Conservation (phyloP, 2,113 vertebrate species). For the Paradoxurus hermaphroditus region DNA sequence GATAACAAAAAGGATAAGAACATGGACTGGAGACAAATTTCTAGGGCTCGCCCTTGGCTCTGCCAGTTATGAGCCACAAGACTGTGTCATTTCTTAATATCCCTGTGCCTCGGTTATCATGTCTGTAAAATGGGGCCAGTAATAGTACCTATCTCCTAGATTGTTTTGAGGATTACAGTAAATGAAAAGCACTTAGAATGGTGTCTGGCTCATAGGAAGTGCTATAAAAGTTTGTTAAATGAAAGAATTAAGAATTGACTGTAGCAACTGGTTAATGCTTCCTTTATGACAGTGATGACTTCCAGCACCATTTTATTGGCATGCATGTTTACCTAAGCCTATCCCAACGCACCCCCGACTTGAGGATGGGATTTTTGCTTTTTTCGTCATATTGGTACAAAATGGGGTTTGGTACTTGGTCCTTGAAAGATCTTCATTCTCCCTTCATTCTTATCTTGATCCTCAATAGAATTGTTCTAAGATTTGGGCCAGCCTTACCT, state of each 20-base stretch:
- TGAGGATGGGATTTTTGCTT: not conserved
- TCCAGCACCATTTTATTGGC: not conserved
- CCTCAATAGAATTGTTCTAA: not conserved
- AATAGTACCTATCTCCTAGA: not conserved
- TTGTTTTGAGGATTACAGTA: not conserved
- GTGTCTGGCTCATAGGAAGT: not conserved
- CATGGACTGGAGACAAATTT: not conserved
- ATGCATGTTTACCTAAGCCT: not conserved
- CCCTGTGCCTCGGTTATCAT: not conserved
- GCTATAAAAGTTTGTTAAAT: not conserved
- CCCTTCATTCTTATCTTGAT: not conserved
- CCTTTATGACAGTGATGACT: not conserved
- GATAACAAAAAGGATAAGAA: not conserved
- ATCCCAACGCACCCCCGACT: not conserved
- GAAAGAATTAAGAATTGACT: not conserved
- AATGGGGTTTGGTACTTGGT: not conserved
- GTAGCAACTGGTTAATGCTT: not conserved
- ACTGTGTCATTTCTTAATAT: not conserved
- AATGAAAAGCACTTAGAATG: not conserved
- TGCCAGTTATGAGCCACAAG: not conserved
- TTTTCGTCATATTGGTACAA: not conserved
- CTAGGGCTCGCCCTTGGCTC: not conserved
- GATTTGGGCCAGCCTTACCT: not conserved
- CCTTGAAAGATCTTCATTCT: not conserved
- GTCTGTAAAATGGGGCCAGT: not conserved